Evolutionary conservation across 2,888 invertebrate species (phyloP), one percentile per base, ranked within the genome.

Genomic region (Ennomos quercinarius): DNA sequence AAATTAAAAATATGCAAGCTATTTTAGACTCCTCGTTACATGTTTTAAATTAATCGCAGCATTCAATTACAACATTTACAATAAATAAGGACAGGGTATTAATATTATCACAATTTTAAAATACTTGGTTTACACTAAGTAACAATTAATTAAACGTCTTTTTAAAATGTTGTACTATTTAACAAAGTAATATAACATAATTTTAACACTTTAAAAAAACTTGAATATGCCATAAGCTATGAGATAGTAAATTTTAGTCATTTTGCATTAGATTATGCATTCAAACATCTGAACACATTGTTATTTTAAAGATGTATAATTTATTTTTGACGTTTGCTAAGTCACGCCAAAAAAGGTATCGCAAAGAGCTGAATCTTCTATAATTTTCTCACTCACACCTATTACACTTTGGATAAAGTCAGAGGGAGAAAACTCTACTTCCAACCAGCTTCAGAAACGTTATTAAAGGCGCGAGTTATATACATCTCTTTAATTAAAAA

Each of bases 1-100:
- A 80, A 81, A 78, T 44, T 57, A 67, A 71, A 74, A 42, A 76
- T 57, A 62, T 80, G 78, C 78, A 82, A 82, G 78, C 80, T 74
- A 64, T 75, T 70, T 48, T 67, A 72, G 77, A 79, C 77, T 77
- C 76, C 72, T 61, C 66, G 74, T 78, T 74, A 51, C 51, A 48
- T 60, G 60, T 61, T 50, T 27, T 64, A 50, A 63, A 67, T 58
- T 71, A 68, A 51, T 46, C 63, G 52, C 65, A 63, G 10, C 46
- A 62, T 63, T 60, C 50, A 41, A 58, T 42, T 66, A 52, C 59
- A 66, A 40, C 42, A 40, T 44, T 43, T 45, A 50, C 34, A 48
- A 46, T 52, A 53, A 57, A 66, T 55, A 63, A 62, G 40, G 65
- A 66, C 46, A 66, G 51, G 53, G 67, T 59, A 53, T 52, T 63